These are phyloP conservation scores for Apamea crenata DNA, from an alignment of 2,888 invertebrate species.

Conservation along the genomic window DNA sequence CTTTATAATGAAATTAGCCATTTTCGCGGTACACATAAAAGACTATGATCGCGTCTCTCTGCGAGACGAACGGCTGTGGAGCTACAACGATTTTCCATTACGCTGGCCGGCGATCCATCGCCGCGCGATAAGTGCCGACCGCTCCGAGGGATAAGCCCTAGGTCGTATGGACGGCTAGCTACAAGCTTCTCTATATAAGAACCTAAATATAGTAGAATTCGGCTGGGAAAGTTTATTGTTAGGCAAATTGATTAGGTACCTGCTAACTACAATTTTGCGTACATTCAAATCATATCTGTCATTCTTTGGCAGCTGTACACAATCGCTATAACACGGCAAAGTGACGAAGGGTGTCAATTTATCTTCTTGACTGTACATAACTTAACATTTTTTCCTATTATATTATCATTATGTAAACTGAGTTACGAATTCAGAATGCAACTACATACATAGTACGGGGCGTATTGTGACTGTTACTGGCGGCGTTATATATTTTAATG, in stretches of 20 bases:
- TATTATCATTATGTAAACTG: not conserved
- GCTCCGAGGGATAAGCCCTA: slow-evolving; percentile 59
- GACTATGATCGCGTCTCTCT: slow-evolving; percentile 46
- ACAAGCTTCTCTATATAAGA: not conserved
- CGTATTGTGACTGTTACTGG: no score
- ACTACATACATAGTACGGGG: no score
- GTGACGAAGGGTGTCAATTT: not conserved
- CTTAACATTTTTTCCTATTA: not conserved
- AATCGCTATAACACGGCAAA: not conserved
- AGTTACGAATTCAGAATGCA: not conserved
- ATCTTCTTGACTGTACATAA: not conserved
- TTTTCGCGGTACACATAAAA: slow-evolving; percentile 36
- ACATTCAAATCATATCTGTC: not conserved
- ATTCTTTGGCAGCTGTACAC: not conserved
- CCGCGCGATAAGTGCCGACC: slow-evolving; percentile 65
- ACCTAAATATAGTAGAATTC: not conserved
- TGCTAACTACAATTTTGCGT: not conserved
- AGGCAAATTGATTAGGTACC: not conserved
- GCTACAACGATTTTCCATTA: slow-evolving; percentile 81
- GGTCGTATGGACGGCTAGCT: slow-evolving; percentile 22
- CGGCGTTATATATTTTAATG: no score
- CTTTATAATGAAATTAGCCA: slow-evolving; percentile 20
- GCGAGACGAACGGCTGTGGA: slow-evolving; percentile 56
- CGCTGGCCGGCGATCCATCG: slow-evolving; percentile 68
- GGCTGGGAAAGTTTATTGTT: not conserved